A percentile compares a stretch with the other conserved stretches of the same genome.
phyloP scores from a whole-genome alignment of 2,113 vertebrate genomes.

The Microtus montanus region DNA sequence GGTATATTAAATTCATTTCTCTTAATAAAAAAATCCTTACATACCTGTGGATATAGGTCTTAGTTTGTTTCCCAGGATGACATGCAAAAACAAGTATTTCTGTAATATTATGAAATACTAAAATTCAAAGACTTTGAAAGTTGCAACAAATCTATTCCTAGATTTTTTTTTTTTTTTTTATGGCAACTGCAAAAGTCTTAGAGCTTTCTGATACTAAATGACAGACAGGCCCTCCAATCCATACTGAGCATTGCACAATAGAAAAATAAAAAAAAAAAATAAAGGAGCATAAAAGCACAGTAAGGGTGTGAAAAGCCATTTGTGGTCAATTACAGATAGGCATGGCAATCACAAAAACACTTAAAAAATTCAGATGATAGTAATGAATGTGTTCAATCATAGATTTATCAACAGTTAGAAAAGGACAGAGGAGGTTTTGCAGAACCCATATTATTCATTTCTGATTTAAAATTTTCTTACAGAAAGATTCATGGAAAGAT shows the following conservation, averaged over 20 bases:
- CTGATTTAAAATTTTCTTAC: not conserved
- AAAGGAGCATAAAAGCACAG: not conserved
- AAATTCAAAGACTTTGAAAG: not conserved
- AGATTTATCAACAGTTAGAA: not conserved
- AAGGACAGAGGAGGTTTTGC: not conserved
- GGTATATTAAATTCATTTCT: not conserved
- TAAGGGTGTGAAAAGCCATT: not conserved
- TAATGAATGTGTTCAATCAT: not conserved
- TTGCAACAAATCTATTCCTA: not conserved
- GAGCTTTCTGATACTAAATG: not conserved
- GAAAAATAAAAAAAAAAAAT: not conserved
- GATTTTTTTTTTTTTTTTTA: not conserved
- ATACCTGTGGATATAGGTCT: not conserved
- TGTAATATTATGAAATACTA: not conserved
- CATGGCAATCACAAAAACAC: not conserved
- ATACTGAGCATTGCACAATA: not conserved
- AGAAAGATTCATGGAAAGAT: not conserved
- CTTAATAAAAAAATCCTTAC: not conserved
- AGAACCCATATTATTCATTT: not conserved
- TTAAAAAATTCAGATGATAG: not conserved
- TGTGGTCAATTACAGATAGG: not conserved
- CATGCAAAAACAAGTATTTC: not conserved
- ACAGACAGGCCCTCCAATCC: not conserved
- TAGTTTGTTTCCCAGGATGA: not conserved
- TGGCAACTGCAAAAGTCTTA: not conserved